Percentiles rank a stretch among this genome's conserved stretches.
Conservation (phyloP, 2,888 invertebrate genomes). For the Agrochola litura region DNA sequence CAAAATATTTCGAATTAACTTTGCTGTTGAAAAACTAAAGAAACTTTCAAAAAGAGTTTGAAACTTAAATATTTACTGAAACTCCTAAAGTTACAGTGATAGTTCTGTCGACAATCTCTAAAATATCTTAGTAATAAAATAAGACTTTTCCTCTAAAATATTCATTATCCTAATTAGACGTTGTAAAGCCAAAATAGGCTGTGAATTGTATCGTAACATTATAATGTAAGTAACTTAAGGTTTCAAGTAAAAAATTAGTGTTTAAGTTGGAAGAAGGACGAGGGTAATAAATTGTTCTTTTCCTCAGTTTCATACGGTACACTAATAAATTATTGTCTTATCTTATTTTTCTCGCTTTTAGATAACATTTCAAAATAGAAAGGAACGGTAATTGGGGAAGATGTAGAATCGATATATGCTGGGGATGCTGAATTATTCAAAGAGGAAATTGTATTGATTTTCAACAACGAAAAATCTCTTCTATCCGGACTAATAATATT, state of each 20-base stretch:
- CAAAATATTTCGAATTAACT: slow-evolving; percentile 6
- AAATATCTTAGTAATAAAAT: slow-evolving; percentile 43
- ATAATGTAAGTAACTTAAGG: slow-evolving; percentile 63
- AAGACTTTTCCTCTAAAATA: slow-evolving; percentile 50
- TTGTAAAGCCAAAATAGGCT: slow-evolving; percentile 78
- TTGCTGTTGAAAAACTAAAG: slow-evolving; percentile 18
- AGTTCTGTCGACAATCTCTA: slow-evolving; percentile 21
- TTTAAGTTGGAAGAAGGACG: slow-evolving; percentile 48
- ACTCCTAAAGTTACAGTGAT: slow-evolving; percentile 18
- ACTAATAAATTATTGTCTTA: slow-evolving; percentile 61
- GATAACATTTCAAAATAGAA: slow-evolving; percentile 39
- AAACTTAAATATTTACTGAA: slow-evolving; percentile 14
- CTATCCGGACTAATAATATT: not conserved
- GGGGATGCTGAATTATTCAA: slow-evolving; percentile 16
- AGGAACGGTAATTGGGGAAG: slow-evolving; percentile 10
- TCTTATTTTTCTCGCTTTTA: slow-evolving; percentile 44
- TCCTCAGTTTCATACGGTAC: slow-evolving; percentile 56
- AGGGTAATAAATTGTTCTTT: slow-evolving; percentile 63
- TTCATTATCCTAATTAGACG: slow-evolving; percentile 61
- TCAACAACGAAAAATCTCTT: not conserved
- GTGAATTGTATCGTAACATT: slow-evolving; percentile 73
- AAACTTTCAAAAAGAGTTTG: too few species aligned
- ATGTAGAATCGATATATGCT: slow-evolving; percentile 3
- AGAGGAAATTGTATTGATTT: slow-evolving; percentile 8
- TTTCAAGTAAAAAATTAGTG: slow-evolving; percentile 61